Percentiles rank a stretch among this genome's conserved stretches.
Evolutionary conservation across 2,888 invertebrate genomes (phyloP).

Genomic region (Sinhomidia bicolor): DNA sequence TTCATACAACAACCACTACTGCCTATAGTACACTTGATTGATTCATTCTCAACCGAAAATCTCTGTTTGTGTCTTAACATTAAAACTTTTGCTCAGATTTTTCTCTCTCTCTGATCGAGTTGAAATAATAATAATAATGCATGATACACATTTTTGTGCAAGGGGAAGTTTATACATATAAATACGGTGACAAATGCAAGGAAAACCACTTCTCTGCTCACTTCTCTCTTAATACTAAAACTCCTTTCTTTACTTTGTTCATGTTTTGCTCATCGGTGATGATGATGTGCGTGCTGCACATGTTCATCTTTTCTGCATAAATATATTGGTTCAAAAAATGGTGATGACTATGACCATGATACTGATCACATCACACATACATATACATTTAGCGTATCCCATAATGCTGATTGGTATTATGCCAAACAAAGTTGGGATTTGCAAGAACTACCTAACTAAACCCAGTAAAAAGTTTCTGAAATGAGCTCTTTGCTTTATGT

Average conservation of each 20-base stretch:
- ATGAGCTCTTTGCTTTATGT: neutral
- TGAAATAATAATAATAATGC: no score
- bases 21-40: slow-evolving; percentile 34
- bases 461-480: neutral
- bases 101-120: no score
- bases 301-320: neutral
- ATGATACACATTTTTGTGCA: no score
- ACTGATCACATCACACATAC: no score
- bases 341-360: neutral
- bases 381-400: no score
- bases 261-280: no score
- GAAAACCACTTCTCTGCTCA: neutral
- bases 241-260: no score
- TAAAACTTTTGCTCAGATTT: neutral
- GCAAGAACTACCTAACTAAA: neutral
- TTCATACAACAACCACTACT: neutral
- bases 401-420: neutral
- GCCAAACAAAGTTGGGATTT: neutral
- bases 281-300: neutral
- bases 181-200: no score
- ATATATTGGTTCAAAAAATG: neutral
- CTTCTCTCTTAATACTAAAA: neutral
- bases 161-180: no score
- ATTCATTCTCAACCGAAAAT: neutral
- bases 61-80: neutral